Percentiles rank a stretch among this genome's conserved stretches.
Conservation (phyloP, 1,140 invertebrate genomes). For the Diuraphis noxia region DNA sequence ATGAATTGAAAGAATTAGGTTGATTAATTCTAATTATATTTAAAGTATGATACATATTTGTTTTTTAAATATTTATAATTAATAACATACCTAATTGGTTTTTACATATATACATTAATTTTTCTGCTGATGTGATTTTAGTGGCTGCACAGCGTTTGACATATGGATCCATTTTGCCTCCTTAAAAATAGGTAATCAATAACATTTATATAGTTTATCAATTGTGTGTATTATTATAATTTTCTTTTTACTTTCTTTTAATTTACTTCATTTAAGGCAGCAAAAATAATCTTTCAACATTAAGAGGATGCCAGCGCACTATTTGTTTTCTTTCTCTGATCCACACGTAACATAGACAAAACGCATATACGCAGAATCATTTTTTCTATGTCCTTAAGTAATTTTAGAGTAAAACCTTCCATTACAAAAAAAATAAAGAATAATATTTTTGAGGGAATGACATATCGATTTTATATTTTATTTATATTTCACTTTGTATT, state of each 20-base stretch:
- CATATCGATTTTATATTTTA: too few relatives aligned
- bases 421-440: too few relatives aligned
- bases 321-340: too few relatives aligned
- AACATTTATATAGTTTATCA: not conserved
- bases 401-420: too few relatives aligned
- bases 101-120: conserved; percentile 98
- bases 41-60: not conserved
- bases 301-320: too few relatives aligned
- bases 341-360: too few relatives aligned
- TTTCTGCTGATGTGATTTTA: conserved; percentile 92
- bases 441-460: too few relatives aligned
- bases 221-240: not conserved
- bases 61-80: not conserved
- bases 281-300: not conserved
- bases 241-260: too few relatives aligned
- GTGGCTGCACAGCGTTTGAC: conserved; percentile 87
- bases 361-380: too few relatives aligned
- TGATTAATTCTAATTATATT: not conserved
- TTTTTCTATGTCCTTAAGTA: too few relatives aligned
- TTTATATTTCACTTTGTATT: too few relatives aligned
- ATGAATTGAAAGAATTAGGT: not conserved
- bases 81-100: conserved; percentile 82
- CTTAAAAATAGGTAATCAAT: conserved; percentile 59
- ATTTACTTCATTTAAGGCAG: too few relatives aligned
- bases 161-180: conserved; percentile 95